A percentile compares a stretch with the other conserved stretches of the same genome.
Evolutionary conservation across 2,113 vertebrate genomes (phyloP).

Genomic region (Xenus cinereus): DNA sequence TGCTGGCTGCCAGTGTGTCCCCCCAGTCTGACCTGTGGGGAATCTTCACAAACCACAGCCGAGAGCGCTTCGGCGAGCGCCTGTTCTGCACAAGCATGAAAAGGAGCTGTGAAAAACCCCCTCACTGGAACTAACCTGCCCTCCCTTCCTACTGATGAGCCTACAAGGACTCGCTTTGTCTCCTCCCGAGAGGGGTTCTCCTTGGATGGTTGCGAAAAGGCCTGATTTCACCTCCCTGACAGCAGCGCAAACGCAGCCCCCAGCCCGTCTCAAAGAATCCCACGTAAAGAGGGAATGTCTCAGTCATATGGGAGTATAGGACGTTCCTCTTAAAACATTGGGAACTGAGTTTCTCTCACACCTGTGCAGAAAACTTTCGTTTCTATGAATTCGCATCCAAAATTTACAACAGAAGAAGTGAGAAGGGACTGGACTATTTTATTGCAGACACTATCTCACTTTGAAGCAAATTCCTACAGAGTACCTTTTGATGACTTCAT

Average conservation of each 20-base stretch:
- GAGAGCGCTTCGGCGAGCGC: not conserved
- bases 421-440: not conserved
- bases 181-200: not conserved
- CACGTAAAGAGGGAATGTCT: not conserved
- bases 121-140: not conserved
- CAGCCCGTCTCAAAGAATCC: not conserved
- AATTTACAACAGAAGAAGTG: not conserved
- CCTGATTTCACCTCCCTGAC: not conserved
- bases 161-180: not conserved
- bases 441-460: not conserved
- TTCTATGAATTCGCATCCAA: not conserved
- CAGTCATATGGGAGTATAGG: not conserved
- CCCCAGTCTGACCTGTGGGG: slow-evolving; percentile 33
- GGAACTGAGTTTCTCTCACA: not conserved
- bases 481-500: not conserved
- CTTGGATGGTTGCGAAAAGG: not conserved
- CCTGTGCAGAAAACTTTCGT: not conserved
- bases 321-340: not conserved
- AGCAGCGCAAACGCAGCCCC: fast-evolving
- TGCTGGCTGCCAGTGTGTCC: slow-evolving; percentile 40
- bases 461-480: not conserved
- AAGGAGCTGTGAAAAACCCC: not conserved
- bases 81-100: not conserved
- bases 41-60: slow-evolving; percentile 4
- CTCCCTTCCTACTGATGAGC: not conserved